Conservation (phyloP, 2,797 vertebrate species). For the Agapornis canus region DNA sequence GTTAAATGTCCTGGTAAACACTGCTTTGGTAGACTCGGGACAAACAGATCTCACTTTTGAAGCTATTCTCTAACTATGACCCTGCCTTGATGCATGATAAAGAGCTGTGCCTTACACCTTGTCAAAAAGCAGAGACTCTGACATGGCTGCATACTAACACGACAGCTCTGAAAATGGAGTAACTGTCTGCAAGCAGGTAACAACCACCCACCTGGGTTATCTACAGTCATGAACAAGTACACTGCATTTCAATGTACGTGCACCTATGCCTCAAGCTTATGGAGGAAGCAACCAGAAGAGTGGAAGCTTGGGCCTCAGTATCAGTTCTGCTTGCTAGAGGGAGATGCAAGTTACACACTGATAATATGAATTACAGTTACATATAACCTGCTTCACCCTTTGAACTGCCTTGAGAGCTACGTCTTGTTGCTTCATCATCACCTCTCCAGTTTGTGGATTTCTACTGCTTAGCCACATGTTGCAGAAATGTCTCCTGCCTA, state of each 20-base stretch:
- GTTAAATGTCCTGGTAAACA: not conserved
- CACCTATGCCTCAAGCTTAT: not conserved
- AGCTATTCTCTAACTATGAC: not conserved
- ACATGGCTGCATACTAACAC: not conserved
- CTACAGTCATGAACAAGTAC: not conserved
- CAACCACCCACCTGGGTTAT: not conserved
- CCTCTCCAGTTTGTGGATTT: not conserved
- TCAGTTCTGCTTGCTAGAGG: not conserved
- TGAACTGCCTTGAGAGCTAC: not conserved
- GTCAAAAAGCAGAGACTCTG: not conserved
- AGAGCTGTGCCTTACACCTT: not conserved
- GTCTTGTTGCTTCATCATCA: not conserved
- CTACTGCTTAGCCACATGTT: not conserved
- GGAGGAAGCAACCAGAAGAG: accelerated
- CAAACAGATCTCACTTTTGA: not conserved
- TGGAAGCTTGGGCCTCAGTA: accelerated
- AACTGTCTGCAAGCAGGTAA: not conserved
- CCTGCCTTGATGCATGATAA: not conserved
- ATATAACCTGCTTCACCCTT: not conserved
- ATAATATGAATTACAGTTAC: not conserved
- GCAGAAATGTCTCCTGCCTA: not conserved
- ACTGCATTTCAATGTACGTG: not conserved
- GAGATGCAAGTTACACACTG: not conserved
- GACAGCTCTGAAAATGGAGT: not conserved
- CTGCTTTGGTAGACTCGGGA: not conserved